A percentile compares a stretch with the other conserved stretches of the same genome.
These are phyloP conservation scores for Peromyscus leucopus DNA, from an alignment of 2,113 vertebrate species.

Conservation along the genomic window DNA sequence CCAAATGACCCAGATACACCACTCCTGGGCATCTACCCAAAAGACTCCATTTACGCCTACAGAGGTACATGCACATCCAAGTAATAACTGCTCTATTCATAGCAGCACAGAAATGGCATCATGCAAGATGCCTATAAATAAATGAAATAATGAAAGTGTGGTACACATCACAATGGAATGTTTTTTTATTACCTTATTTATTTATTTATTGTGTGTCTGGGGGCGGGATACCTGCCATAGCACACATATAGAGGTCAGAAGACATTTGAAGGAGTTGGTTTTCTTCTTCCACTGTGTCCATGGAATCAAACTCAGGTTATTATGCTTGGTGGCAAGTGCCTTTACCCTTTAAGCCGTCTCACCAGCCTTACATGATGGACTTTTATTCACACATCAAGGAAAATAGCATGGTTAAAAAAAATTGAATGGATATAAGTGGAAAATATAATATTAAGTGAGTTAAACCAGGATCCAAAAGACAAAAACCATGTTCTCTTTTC, in stretches of 20 bases:
- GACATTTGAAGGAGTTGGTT: neutral
- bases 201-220: neutral
- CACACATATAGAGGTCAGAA: neutral
- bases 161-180: neutral
- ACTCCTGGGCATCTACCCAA: neutral
- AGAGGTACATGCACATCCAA: neutral
- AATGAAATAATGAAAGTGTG: neutral
- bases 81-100: neutral
- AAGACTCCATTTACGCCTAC: neutral
- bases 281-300: neutral
- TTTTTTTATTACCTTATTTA: neutral
- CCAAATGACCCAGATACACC: neutral
- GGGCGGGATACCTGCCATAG: neutral
- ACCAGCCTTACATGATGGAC: neutral
- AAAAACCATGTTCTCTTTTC: neutral
- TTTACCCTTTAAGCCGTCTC: neutral
- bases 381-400: neutral
- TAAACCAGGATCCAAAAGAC: neutral
- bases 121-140: neutral
- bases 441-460: neutral
- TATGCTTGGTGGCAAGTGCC: neutral
- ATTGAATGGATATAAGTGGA: neutral
- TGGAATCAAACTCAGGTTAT: neutral
- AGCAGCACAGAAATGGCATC: neutral
- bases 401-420: neutral